Base-by-base conservation (phyloP, 2,888 invertebrate species). In the Agonopterix subpropinquella region DNA sequence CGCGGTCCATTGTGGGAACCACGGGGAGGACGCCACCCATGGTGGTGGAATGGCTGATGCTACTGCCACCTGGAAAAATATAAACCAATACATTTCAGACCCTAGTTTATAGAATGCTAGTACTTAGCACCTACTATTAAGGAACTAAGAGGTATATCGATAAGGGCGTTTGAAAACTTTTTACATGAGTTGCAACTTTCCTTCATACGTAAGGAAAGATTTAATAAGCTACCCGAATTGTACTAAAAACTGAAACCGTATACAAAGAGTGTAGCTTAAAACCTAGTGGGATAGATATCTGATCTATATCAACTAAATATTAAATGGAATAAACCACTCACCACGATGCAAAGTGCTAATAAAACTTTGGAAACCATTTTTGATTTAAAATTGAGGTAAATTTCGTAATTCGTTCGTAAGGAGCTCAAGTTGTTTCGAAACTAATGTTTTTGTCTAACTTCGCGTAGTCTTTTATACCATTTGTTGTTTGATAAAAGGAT, bases 1-100 rank as follows among this genome's bases (percentile, higher is more conserved):
- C 1, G 79, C 73, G 1, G 62, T 53, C 84, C 85, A 87, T 50
- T 81, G 74, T 0, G 86, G 84, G 49, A 55, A 73, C 86, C 87
- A 87, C 1, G 87, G 77, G 1, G 81, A 77, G 4, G 67, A 18
- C 2, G 83, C 58, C 5, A 86, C 49, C 87, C 88, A 87, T 13
- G 82, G 78, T 2, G 88, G 88, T 8, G 82, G 80, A 2, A 80
- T 50, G 4, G 84, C 78, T 36, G 73, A 58, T 9, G 74, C 74
- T 47, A 75, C 60, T 41, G 73, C 73, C 13, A 80, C 59, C 87
- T 87, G 54, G 11, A 52, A 56, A 55, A 42, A 47, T 7, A 28
- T 7, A 52, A 37, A 42, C 41, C 45, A 46, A 39, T 42, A 52
- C 1, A 39, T 28, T 28, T 28, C 5, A 28, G 7, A 28, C 28